Evolutionary conservation across 2,888 invertebrate genomes (phyloP).

Genomic region (Pristionchus japonicus): DNA sequence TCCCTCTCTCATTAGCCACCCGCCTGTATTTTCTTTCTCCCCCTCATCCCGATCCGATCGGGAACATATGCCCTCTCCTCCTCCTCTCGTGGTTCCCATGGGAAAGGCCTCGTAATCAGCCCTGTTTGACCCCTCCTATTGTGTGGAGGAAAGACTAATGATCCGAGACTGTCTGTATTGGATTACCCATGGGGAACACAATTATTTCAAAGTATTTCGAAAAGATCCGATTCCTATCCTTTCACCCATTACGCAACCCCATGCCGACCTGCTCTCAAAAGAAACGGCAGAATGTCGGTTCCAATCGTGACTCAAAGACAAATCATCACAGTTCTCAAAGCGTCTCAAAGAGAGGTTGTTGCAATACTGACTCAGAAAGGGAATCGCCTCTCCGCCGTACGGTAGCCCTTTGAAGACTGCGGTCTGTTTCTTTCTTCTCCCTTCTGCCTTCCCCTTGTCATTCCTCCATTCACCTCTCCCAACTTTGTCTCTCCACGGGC

Average conservation of each 20-base stretch:
- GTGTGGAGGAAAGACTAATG: neutral
- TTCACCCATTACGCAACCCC: too few relatives aligned
- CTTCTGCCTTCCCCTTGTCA: neutral
- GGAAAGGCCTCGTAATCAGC: slow-evolving; percentile 11
- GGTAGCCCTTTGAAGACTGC: neutral
- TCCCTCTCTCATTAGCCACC: slow-evolving; percentile 6
- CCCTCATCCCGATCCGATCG: neutral
- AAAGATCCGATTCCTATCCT: too few relatives aligned
- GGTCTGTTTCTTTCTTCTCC: neutral
- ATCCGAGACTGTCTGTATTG: neutral
- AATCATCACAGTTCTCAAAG: neutral
- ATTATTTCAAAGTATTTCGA: too few relatives aligned
- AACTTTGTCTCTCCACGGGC: slow-evolving; percentile 35
- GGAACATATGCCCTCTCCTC: slow-evolving; percentile 24
- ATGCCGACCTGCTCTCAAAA: too few relatives aligned
- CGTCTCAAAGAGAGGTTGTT: neutral
- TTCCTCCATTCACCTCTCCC: slow-evolving; percentile 14
- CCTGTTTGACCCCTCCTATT: neutral
- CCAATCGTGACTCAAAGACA: too few relatives aligned
- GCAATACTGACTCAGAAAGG: neutral
- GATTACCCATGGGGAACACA: neutral
- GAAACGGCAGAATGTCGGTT: too few relatives aligned
- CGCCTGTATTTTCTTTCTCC: neutral
- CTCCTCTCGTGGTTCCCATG: neutral
- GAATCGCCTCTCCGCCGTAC: neutral